phyloP scores from a whole-genome alignment of 2,797 vertebrate genomes.

The Sylvia borin region DNA sequence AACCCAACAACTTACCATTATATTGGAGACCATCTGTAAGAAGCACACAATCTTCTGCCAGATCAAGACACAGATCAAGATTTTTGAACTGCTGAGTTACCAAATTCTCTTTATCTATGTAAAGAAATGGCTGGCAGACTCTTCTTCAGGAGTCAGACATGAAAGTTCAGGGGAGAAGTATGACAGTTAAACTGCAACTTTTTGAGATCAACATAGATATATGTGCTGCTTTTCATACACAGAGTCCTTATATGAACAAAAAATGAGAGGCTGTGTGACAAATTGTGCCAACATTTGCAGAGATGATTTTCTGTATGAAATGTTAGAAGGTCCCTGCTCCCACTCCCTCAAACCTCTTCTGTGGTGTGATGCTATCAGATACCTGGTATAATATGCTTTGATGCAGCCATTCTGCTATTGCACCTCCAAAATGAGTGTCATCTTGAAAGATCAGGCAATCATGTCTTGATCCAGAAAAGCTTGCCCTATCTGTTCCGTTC shows the following conservation, averaged over 20 bases:
- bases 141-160: neutral
- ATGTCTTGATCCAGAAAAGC: neutral
- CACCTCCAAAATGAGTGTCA: neutral
- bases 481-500: neutral
- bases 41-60: neutral
- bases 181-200: neutral
- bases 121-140: neutral
- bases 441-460: neutral
- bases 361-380: neutral
- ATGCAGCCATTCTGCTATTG: neutral
- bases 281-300: neutral
- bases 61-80: neutral
- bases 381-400: neutral
- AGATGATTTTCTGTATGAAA: neutral
- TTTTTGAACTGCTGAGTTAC: neutral
- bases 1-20: neutral
- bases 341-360: neutral
- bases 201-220: neutral
- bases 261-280: neutral
- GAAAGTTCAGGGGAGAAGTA: neutral
- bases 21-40: neutral
- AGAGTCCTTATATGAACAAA: neutral
- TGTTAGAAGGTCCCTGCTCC: neutral
- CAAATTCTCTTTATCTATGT: neutral
- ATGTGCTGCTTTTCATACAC: neutral